Conservation (phyloP, 2,888 invertebrate genomes). For the Xiphydria camelus region DNA sequence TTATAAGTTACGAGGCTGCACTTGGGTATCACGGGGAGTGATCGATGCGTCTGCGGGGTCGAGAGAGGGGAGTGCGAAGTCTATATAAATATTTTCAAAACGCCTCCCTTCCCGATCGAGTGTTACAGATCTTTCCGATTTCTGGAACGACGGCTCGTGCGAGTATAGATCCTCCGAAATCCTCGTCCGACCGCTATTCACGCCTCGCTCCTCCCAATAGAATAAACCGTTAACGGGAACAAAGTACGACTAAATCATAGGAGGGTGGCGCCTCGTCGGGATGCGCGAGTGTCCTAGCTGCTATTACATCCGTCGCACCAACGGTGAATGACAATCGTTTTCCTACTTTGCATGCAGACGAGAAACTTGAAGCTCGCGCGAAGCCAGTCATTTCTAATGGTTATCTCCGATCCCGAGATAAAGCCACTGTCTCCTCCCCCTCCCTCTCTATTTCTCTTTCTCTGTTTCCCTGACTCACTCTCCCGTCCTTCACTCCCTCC, state of each 20-base stretch:
- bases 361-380: constrained; percentile 4
- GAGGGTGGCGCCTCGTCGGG: constrained; percentile 8
- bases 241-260: constrained; percentile 26
- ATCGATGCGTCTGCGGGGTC: background rate
- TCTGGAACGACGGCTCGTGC: no score
- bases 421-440: constrained; percentile 21
- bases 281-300: constrained; percentile 13
- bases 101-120: no score
- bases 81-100: no score
- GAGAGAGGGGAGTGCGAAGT: no score
- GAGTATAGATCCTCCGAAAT: constrained; percentile 6
- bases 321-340: constrained; percentile 27
- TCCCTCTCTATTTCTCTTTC: constrained; percentile 10
- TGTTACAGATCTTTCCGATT: no score
- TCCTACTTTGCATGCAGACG: constrained; percentile 28
- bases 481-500: background rate
- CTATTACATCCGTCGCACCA: constrained; percentile 18
- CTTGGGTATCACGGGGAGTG: no score
- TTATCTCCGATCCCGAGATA: constrained; percentile 24
- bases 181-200: background rate
- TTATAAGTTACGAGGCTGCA: no score
- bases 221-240: constrained; percentile 8
- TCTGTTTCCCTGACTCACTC: constrained; percentile 2
- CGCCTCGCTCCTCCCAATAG: background rate
- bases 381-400: constrained; percentile 24